Conservation (phyloP, 2,113 vertebrate species). For the Sitta europaea region DNA sequence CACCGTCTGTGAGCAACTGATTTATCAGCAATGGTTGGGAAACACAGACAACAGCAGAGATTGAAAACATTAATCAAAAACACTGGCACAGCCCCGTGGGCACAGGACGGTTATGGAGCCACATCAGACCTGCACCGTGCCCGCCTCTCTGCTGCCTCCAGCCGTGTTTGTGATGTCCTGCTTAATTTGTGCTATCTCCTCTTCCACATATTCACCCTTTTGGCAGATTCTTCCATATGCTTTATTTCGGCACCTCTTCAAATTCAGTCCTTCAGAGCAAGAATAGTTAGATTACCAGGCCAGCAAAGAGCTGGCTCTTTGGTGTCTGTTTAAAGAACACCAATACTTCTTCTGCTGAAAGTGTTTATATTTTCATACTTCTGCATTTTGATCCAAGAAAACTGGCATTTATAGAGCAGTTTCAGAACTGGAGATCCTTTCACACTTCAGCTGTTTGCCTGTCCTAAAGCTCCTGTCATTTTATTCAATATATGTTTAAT, state of each 20-base stretch:
- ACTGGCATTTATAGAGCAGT: background rate
- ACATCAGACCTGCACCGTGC: background rate
- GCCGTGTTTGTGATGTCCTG: background rate
- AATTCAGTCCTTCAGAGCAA: background rate
- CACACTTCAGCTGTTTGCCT: background rate
- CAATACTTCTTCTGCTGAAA: background rate
- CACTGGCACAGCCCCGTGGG: background rate
- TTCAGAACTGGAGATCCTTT: background rate
- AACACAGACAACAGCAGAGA: background rate
- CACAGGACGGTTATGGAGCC: fast-evolving
- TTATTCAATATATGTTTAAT: background rate
- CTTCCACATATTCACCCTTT: background rate
- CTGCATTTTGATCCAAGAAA: background rate
- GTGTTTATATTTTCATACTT: background rate
- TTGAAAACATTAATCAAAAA: background rate
- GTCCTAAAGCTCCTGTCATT: background rate
- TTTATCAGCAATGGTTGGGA: background rate
- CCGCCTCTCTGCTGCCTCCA: background rate
- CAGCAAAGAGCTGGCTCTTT: background rate
- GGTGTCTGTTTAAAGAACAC: background rate
- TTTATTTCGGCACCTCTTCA: background rate
- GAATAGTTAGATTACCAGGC: background rate
- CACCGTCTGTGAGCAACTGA: background rate
- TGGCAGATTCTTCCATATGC: background rate
- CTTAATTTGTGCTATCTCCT: background rate